Base-by-base conservation (phyloP, 1,140 invertebrate species). In the Grapholita molesta region DNA sequence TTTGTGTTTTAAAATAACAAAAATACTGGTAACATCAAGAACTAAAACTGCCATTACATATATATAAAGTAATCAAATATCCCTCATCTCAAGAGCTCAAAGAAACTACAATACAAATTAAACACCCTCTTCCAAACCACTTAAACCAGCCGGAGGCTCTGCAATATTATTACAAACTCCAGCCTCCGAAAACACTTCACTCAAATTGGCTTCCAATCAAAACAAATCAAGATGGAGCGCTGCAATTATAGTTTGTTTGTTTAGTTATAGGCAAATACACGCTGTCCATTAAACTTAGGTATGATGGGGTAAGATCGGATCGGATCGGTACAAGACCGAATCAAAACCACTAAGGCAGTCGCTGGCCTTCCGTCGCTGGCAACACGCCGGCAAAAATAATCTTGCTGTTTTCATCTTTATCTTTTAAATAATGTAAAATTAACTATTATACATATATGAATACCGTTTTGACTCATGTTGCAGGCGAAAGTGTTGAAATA, bases 221-320 rank as follows among this genome's bases (percentile, higher is more conserved):
- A 70, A 69, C 61, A 71, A 72, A 71, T 61, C 52, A 71, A 74
- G 55, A 32, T n/a, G 53, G 53, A 28, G 53, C 24, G 11, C 12
- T 38, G 66, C 53, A 74, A 70, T 73, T 69, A 70, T 67, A 48
- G 53, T 69, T 52, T 74, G 69, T 73, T 74, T 77, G 38, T 67
- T 55, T 67, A 70, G 64, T 57, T 67, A 21, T 38, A 69, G 64
- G 69, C 66, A 67, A 70, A 68, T 65, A 70, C 68, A 78, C 64
- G 75, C 11, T 24, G 57, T 32, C 67, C 52, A 68, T 74, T 69
- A 68, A 71, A 72, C 66, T 74, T 23, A 9, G 55, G 18, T 8
- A 48, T 21, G 18, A 21, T 48, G 5, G 18, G 18, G 5, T 21
- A 48, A 48, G 42, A 21, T 7, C 1, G 42, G 42, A 21, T 21